A percentile compares a stretch with the other conserved stretches of the same genome.
Evolutionary conservation across 2,797 vertebrate species (phyloP).

Genomic region (Chaetodon trifasciatus): DNA sequence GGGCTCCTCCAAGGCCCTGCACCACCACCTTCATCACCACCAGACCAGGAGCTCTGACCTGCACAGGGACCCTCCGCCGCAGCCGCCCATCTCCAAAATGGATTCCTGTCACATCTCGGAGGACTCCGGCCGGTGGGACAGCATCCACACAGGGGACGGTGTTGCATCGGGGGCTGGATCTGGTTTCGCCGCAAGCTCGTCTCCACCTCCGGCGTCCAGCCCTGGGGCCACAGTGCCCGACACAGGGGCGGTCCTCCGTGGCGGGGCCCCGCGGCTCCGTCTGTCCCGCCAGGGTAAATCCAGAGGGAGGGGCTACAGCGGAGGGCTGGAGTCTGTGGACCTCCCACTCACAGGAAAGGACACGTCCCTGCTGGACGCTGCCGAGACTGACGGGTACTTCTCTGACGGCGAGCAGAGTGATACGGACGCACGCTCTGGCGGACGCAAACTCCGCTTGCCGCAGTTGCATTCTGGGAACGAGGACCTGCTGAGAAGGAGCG

Average conservation of each 20-base stretch:
- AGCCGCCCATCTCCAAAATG: constrained; percentile 87
- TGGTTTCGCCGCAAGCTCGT: constrained; percentile 46
- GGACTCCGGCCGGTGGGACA: constrained; percentile 77
- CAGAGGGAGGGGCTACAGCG: constrained; percentile 74
- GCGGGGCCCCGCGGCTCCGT: constrained; percentile 85
- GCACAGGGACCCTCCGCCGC: constrained; percentile 82
- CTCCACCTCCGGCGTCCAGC: constrained; percentile 77
- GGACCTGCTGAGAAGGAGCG: constrained; percentile 94
- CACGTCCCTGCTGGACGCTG: constrained; percentile 83
- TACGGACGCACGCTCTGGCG: constrained; percentile 85
- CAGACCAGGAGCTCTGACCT: constrained; percentile 80
- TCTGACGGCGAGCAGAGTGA: constrained; percentile 95
- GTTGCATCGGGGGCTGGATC: constrained; percentile 39
- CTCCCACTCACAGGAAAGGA: constrained; percentile 74
- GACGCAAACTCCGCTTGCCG: constrained; percentile 85
- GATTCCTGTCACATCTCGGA: constrained; percentile 88
- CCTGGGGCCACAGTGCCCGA: constrained; percentile 84
- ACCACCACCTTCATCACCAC: constrained; percentile 77
- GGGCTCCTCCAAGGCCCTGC: constrained; percentile 78
- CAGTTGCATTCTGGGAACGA: constrained; percentile 90
- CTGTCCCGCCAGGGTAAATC: constrained; percentile 88
- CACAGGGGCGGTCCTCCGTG: constrained; percentile 73
- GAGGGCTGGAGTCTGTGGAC: constrained; percentile 62
- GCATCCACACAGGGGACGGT: constrained; percentile 52
- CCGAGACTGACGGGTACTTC: constrained; percentile 94